Evolutionary conservation across 2,797 vertebrate genomes (phyloP), one percentile per base, ranked within the genome.

Genomic region (Gymnothorax reevesii): DNA sequence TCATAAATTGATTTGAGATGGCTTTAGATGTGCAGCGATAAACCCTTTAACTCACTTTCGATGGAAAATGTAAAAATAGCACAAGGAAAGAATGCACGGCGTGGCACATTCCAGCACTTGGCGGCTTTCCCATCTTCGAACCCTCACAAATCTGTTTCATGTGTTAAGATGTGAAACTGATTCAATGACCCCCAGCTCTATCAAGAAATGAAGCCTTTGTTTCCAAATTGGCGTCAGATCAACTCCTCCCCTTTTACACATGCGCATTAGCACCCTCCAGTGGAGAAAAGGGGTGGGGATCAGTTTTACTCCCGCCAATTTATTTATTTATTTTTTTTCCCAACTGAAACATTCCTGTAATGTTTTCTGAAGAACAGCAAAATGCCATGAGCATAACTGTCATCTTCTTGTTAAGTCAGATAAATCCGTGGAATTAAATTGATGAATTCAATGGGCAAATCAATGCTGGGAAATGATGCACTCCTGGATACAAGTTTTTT

Each of bases 251-350:
- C 8, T 82, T 57, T 82, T 57, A 12, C 13, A 20, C 9, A 20
- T 42, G 79, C 83, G n/a, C 86, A 71, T 83, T 49, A 87, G 59
- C 82, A 88, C 87, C 88, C 85, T 71, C 89, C 89, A 87, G 84
- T 91, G 90, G 89, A 86, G 64, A 88, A 42, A 84, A 33, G 17
- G 17, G n/a, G 7, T 9, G 33, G 62, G 27, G 6, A 20, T 12
- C 20, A 33, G 10, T 57, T 25, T 8, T 0, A 73, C 33, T 73
- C n/a, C 20, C 7, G 62, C n/a, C 62, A 22, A n/a, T 22, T 22
- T 22, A 66, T 60, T 60, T 60, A 1, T 42, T 42, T 42, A 1
- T 42, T 42, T 42, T 42, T 42, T 42, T 42, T 42, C 2, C 1
- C 12, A 60, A 60, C 4, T 60, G 59, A 60, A 60, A 15, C 13